Conservation (phyloP, 2,797 vertebrate species). For the Danio choprae region DNA sequence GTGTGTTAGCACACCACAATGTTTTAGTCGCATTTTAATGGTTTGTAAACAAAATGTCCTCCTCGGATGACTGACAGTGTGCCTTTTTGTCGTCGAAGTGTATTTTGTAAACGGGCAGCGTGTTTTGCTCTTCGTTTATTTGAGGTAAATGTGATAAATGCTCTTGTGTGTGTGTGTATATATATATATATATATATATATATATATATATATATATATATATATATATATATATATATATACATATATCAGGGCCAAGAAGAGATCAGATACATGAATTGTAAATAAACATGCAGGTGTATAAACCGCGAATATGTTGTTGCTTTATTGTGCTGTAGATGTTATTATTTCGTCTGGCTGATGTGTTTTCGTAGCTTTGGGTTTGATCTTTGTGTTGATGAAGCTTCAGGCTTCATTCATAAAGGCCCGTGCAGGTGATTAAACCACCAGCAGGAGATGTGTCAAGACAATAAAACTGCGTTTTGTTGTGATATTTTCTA, state of each 20-base stretch:
- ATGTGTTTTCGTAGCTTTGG: neutral
- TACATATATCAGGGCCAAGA: slow-evolving; percentile 33
- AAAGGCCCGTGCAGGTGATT: slow-evolving; percentile 32
- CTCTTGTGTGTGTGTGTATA: slow-evolving; percentile 11
- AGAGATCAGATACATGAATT: slow-evolving; percentile 29
- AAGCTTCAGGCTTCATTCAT: slow-evolving; percentile 33
- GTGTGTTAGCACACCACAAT: slow-evolving; percentile 43
- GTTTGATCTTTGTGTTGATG: neutral
- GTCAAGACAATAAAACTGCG: neutral
- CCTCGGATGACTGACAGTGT: neutral
- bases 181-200: too few relatives aligned
- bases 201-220: too few relatives aligned
- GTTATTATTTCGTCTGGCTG: neutral
- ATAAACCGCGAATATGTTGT: neutral
- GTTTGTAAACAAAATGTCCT: neutral
- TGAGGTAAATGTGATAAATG: neutral
- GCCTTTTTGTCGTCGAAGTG: neutral
- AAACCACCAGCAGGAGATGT: slow-evolving; percentile 20
- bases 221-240: neutral
- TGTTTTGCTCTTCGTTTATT: neutral
- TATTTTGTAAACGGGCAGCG: neutral
- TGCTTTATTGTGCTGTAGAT: neutral
- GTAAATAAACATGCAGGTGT: slow-evolving; percentile 25
- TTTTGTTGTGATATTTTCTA: neutral
- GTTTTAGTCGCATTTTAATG: neutral